A percentile compares a stretch with the other conserved stretches of the same genome.
These are phyloP conservation scores for Margaritifera margaritifera DNA, from an alignment of 2,888 invertebrate species.

Conservation along the genomic window DNA sequence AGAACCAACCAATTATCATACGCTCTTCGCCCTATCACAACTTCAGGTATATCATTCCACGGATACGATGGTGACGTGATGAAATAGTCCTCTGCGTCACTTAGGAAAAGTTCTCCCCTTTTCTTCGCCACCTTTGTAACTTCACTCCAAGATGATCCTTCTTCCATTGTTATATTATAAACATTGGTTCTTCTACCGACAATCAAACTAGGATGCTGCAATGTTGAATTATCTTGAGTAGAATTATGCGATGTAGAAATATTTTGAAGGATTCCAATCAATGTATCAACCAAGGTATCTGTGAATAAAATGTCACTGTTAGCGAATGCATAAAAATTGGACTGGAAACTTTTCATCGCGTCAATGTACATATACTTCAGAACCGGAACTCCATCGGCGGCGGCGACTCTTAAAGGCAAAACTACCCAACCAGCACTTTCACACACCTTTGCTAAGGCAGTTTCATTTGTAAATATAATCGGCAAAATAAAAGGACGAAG, in stretches of 20 bases:
- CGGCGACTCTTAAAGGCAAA: conserved; percentile 35
- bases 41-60: conserved; percentile 59
- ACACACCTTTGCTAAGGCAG: conserved; percentile 29
- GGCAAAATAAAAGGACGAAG: conserved; percentile 48
- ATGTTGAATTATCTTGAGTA: conserved; percentile 9
- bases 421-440: conserved; percentile 42
- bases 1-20: conserved; percentile 65
- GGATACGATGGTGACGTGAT: conserved; percentile 53
- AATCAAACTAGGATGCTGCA: conserved; percentile 35
- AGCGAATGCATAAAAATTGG: conserved; percentile 55
- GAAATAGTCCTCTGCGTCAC: conserved; percentile 60
- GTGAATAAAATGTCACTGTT: conserved; percentile 64
- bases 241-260: conserved; percentile 1
- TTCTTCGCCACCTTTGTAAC: conserved; percentile 34
- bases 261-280: conserved; percentile 22
- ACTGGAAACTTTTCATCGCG: conserved; percentile 43
- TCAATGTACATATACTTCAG: conserved; percentile 60
- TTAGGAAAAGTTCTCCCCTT: conserved; percentile 51
- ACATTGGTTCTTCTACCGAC: conserved; percentile 54
- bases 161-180: conserved; percentile 41
- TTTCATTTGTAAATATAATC: conserved; percentile 51
- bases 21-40: conserved; percentile 60
- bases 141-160: conserved; percentile 36
- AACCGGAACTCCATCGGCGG: conserved; percentile 53
- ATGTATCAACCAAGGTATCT: conserved; percentile 41